These are phyloP conservation scores for Vimba vimba DNA, from an alignment of 2,113 vertebrate genomes.

Conservation along the genomic window DNA sequence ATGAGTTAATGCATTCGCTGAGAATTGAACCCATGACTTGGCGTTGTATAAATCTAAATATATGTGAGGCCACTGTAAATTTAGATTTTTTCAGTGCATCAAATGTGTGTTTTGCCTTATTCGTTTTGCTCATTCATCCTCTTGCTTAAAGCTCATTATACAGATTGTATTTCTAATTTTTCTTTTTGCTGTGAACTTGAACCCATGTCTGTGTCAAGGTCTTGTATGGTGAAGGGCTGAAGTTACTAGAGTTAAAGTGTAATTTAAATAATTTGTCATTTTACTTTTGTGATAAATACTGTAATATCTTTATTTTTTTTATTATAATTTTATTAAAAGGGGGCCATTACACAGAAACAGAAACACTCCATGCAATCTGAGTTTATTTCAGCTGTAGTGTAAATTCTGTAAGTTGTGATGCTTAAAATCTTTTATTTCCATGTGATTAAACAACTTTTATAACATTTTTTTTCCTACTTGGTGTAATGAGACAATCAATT, in stretches of 20 bases:
- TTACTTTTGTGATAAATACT: background rate
- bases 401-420: background rate
- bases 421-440: background rate
- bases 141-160: background rate
- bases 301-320: background rate
- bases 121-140: background rate
- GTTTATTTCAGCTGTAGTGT: background rate
- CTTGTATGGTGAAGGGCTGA: background rate
- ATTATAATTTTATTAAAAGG: background rate
- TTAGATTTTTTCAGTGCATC: background rate
- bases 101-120: background rate
- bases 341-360: background rate
- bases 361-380: background rate
- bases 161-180: background rate
- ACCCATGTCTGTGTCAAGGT: background rate
- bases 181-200: background rate
- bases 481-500: conserved; percentile 10
- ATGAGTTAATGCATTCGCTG: background rate
- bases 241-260: background rate
- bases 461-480: background rate
- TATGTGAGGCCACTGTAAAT: background rate
- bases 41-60: background rate
- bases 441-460: conserved; percentile 12
- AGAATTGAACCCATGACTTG: too few relatives aligned
- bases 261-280: background rate